Evolutionary conservation across 2,113 vertebrate genomes (phyloP).

Genomic region (Chionomys nivalis): DNA sequence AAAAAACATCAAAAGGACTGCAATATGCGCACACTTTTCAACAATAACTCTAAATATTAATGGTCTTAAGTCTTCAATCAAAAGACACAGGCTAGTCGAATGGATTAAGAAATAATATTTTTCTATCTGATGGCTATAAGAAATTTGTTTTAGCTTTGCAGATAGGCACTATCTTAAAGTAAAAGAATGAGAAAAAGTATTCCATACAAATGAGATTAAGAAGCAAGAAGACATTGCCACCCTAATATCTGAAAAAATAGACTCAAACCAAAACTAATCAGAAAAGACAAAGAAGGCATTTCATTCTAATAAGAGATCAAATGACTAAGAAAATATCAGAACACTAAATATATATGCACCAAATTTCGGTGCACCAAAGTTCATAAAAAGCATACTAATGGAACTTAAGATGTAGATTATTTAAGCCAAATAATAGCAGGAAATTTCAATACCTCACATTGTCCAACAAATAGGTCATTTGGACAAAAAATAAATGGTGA

Average conservation of each 20-base stretch:
- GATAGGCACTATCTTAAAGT: not conserved
- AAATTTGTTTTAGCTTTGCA: not conserved
- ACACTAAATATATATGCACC: not conserved
- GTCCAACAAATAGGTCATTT: not conserved
- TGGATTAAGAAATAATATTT: not conserved
- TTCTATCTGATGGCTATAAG: not conserved
- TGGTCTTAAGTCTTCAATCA: not conserved
- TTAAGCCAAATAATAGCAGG: not conserved
- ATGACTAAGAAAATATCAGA: not conserved
- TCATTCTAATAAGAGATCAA: not conserved
- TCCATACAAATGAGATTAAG: not conserved
- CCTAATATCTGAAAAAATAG: not conserved
- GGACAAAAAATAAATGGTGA: not conserved
- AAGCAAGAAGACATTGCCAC: not conserved
- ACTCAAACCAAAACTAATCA: not conserved
- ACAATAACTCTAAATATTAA: not conserved
- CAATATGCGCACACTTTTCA: not conserved
- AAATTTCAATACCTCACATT: not conserved
- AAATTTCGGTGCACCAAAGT: not conserved
- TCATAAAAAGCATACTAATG: not conserved
- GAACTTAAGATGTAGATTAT: not conserved
- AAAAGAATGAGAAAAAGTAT: not conserved
- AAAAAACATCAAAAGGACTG: not conserved
- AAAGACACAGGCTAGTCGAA: not conserved
- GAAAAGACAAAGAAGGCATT: not conserved